Evolutionary conservation across 2,888 invertebrate genomes (phyloP).

Genomic region (Himalopsyche kuldschensis): DNA sequence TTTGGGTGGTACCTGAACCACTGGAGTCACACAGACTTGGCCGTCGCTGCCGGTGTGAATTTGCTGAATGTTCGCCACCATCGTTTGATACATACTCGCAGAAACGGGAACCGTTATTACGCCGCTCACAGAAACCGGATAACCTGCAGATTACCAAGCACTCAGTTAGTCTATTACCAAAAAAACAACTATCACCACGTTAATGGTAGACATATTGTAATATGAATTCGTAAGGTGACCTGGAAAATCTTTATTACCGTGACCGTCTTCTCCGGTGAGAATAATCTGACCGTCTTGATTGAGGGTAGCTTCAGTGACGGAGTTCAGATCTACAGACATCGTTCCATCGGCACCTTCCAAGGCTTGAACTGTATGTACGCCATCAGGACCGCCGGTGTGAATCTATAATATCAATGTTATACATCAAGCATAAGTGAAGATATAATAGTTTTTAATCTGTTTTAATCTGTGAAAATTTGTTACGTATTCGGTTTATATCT

Average conservation of each 20-base stretch:
- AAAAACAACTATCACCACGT: too few relatives aligned
- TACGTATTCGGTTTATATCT: too few relatives aligned
- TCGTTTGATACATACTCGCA: conserved; percentile 94
- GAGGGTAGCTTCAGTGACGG: conserved; percentile 86
- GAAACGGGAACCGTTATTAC: conserved; percentile 95
- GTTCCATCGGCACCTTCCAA: conserved; percentile 76
- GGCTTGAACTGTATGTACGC: conserved; percentile 69
- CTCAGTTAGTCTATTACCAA: background rate
- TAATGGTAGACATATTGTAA: background rate
- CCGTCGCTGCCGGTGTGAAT: conserved; percentile 74
- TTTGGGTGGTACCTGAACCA: conserved; percentile 71
- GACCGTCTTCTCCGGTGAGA: conserved; percentile 92
- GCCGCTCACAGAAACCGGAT: conserved; percentile 85
- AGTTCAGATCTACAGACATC: conserved; percentile 85
- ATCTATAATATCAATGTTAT: conserved; percentile 50
- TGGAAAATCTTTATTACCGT: conserved; percentile 60
- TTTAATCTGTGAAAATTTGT: too few relatives aligned
- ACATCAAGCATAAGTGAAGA: too few relatives aligned
- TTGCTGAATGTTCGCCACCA: conserved; percentile 87
- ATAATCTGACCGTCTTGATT: conserved; percentile 94
- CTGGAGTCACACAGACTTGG: conserved; percentile 80
- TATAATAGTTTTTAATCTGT: too few relatives aligned
- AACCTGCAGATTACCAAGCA: conserved; percentile 60
- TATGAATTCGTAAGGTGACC: background rate
- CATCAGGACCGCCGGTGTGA: conserved; percentile 66